A percentile compares a stretch with the other conserved stretches of the same genome.
phyloP scores from a whole-genome alignment of 2,888 invertebrate genomes.

The Amphipyra berbera region DNA sequence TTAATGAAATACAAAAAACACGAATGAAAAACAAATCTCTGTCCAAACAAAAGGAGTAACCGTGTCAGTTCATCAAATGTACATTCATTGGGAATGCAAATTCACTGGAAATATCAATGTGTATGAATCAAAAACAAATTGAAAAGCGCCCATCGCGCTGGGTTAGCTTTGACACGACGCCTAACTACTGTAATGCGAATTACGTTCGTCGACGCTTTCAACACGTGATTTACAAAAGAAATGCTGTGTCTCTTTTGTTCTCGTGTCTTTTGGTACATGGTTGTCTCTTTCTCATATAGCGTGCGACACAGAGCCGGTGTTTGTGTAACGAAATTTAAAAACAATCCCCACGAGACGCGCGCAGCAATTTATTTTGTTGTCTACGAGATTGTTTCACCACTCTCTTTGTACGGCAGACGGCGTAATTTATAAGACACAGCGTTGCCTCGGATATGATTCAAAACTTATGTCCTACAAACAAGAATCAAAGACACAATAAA shows the following conservation, averaged over 20 bases:
- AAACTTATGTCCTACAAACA: not conserved
- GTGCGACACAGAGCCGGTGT: slow-evolving; percentile 59
- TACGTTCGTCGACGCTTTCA: slow-evolving; percentile 48
- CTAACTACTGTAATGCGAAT: slow-evolving; percentile 63
- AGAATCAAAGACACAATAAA: not conserved
- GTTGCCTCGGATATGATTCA: slow-evolving; percentile 11
- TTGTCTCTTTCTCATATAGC: slow-evolving; percentile 59
- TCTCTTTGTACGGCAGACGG: slow-evolving; percentile 44
- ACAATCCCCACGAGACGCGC: slow-evolving; percentile 78
- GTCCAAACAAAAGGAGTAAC: slow-evolving; percentile 26
- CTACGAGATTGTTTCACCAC: slow-evolving; percentile 75
- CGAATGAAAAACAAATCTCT: slow-evolving; percentile 12
- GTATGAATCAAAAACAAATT: slow-evolving; percentile 51
- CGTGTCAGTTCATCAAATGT: slow-evolving; percentile 38
- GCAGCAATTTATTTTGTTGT: slow-evolving; percentile 78
- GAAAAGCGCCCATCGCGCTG: slow-evolving; percentile 21
- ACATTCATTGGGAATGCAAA: slow-evolving; percentile 50
- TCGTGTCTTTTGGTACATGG: slow-evolving; percentile 24
- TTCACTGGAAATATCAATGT: slow-evolving; percentile 51
- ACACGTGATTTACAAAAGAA: slow-evolving; percentile 52
- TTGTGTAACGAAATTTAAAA: slow-evolving; percentile 85
- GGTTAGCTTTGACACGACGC: slow-evolving; percentile 38
- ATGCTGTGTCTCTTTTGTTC: slow-evolving; percentile 46
- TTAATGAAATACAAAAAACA: slow-evolving; percentile 23
- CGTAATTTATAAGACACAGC: slow-evolving; percentile 44